These are phyloP conservation scores for Porites rus DNA, from an alignment of 92 coral and sea anemone genomes.

Conservation along the genomic window DNA sequence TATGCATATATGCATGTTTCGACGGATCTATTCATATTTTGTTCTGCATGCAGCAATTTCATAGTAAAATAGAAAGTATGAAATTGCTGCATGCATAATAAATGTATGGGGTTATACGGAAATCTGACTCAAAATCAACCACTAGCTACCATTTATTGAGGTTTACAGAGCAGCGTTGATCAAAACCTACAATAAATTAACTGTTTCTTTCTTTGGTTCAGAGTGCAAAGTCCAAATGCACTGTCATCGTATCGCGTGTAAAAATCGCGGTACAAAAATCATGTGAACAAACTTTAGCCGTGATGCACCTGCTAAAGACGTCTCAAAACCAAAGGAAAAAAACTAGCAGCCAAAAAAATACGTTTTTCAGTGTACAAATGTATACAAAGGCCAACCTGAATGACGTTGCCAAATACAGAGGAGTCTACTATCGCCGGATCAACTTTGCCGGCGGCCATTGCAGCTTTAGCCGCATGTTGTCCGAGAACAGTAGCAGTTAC, in stretches of 20 bases:
- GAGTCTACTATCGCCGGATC: conserved; percentile 95
- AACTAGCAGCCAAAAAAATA: neutral
- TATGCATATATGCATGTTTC: no score
- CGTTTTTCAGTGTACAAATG: neutral
- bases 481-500: conserved; percentile 89
- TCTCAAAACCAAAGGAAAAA: neutral
- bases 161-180: neutral
- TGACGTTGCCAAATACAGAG: conserved; percentile 95
- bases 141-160: no score
- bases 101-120: no score
- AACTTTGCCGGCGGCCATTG: conserved; percentile 85
- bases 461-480: conserved; percentile 87
- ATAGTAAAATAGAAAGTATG: no score
- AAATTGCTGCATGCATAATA: no score
- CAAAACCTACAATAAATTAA: neutral
- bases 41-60: no score
- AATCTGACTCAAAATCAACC: no score
- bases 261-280: no score
- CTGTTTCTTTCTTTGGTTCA: neutral
- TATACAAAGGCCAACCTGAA: conserved; percentile 64
- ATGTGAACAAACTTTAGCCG: no score
- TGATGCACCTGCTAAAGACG: neutral
- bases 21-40: no score
- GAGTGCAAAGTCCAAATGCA: conserved; percentile 31
- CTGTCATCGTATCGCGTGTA: neutral